These are phyloP conservation scores for Augochlora pura DNA, from an alignment of 1,140 invertebrate genomes.

Conservation along the genomic window DNA sequence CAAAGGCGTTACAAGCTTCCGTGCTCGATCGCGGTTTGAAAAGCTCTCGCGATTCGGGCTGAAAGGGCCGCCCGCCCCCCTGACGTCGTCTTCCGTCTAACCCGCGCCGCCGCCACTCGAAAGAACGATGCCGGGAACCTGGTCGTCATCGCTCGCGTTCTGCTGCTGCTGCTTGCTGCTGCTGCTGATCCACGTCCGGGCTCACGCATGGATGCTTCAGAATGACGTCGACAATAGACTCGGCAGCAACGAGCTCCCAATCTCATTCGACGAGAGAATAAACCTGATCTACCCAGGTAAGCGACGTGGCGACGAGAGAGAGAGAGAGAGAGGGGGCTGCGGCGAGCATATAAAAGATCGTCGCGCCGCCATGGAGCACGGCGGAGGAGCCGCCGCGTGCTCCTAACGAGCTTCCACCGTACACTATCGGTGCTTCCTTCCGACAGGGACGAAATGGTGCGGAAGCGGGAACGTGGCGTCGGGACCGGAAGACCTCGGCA, in stretches of 20 bases:
- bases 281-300: conserved; percentile 58
- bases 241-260: conserved; percentile 18
- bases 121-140: background rate
- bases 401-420: conserved; percentile 5
- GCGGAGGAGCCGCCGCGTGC: background rate
- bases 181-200: background rate
- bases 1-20: background rate
- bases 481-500: conserved; percentile 86
- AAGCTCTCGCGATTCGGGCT: too few relatives aligned
- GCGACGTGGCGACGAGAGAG: background rate
- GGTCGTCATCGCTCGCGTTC: background rate
- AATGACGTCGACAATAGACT: background rate
- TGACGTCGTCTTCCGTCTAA: too few relatives aligned
- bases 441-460: conserved; percentile 84
- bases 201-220: conserved; percentile 16
- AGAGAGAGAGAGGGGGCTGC: background rate
- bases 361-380: background rate
- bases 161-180: too few relatives aligned
- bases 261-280: background rate
- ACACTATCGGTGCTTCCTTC: background rate
- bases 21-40: background rate
- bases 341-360: background rate
- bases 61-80: too few relatives aligned
- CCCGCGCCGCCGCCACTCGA: too few relatives aligned
- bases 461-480: conserved; percentile 87